Conservation (phyloP, 2,888 invertebrate species). For the Drosophila emarginata region DNA sequence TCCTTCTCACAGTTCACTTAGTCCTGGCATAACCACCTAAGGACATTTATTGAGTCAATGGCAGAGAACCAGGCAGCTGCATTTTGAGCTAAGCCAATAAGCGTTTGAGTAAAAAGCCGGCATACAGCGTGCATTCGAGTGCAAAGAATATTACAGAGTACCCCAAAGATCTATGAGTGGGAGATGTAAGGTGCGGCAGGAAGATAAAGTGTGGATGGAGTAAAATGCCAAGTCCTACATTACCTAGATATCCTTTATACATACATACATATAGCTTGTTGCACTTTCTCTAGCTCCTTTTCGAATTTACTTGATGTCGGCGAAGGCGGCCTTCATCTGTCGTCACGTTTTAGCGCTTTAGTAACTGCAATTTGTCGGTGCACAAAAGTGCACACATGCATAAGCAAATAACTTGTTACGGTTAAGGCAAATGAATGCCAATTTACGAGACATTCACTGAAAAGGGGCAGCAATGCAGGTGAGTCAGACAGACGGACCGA, state of each 20-base stretch:
- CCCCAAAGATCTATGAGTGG: background rate
- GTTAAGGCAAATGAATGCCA: slow-evolving; percentile 77
- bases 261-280: slow-evolving; percentile 2
- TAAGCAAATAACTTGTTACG: slow-evolving; percentile 71
- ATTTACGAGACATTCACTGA: slow-evolving; percentile 53
- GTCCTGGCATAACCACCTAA: background rate
- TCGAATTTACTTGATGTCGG: background rate
- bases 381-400: slow-evolving; percentile 71
- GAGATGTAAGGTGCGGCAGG: background rate
- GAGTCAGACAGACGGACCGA: background rate
- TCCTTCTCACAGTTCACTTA: slow-evolving; percentile 3
- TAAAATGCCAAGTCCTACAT: background rate
- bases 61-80: slow-evolving; percentile 44
- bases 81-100: slow-evolving; percentile 70
- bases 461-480: background rate
- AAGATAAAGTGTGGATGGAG: background rate
- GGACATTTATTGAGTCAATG: slow-evolving; percentile 66
- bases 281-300: background rate
- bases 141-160: slow-evolving; percentile 9
- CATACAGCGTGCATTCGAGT: slow-evolving; percentile 4
- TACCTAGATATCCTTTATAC: background rate
- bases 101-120: slow-evolving; percentile 51
- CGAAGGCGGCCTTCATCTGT: slow-evolving; percentile 34
- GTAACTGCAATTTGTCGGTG: slow-evolving; percentile 67
- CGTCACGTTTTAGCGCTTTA: slow-evolving; percentile 73